These are phyloP conservation scores for Lasioglossum marginatum DNA, from an alignment of 2,888 invertebrate genomes.

Conservation along the genomic window DNA sequence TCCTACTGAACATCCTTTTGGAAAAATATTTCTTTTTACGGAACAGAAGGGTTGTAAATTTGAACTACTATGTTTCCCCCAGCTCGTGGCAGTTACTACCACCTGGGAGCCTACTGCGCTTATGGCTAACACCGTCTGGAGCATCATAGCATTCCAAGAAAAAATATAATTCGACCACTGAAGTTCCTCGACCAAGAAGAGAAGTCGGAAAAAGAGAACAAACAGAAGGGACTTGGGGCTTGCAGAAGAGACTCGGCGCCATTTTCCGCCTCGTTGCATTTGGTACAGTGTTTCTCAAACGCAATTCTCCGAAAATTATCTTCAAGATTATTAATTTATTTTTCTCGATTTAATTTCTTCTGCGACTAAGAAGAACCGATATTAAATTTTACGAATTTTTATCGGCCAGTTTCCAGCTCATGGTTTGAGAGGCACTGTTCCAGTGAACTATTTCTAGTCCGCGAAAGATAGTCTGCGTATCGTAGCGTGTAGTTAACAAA, in stretches of 20 bases:
- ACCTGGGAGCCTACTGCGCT: conserved; percentile 76
- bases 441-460: conserved; percentile 57
- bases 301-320: neutral
- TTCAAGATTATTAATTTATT: neutral
- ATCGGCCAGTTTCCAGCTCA: neutral
- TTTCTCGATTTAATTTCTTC: neutral
- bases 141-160: neutral
- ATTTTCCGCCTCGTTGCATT: neutral
- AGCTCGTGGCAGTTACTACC: conserved; percentile 77
- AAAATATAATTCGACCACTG: conserved; percentile 12
- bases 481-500: conserved; percentile 35
- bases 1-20: too few species aligned
- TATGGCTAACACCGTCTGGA: conserved; percentile 67
- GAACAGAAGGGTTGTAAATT: too few species aligned
- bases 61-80: conserved; percentile 33
- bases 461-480: conserved; percentile 36
- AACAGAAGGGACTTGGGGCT: neutral
- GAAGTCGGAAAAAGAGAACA: neutral
- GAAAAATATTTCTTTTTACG: too few species aligned
- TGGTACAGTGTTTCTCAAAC: neutral
- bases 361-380: neutral
- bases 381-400: neutral
- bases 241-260: neutral
- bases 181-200: neutral
- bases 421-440: conserved; percentile 22